These are phyloP conservation scores for Ascidia mentula DNA, from an alignment of 23 tunicate genomes.

Conservation along the genomic window DNA sequence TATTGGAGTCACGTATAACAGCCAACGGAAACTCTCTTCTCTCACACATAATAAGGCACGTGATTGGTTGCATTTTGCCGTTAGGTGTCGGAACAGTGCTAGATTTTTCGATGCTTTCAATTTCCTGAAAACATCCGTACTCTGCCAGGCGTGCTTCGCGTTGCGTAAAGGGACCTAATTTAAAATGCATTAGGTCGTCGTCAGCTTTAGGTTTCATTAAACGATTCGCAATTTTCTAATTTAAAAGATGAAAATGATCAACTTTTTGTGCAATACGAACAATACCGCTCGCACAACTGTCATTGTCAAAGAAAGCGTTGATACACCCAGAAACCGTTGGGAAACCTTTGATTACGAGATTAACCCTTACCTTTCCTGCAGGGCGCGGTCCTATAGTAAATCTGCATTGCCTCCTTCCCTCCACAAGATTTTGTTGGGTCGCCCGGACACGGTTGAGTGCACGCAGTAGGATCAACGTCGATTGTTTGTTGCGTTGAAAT, in stretches of 20 bases:
- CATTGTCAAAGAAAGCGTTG: too few species aligned
- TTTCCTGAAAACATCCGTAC: not conserved
- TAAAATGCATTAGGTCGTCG: too few species aligned
- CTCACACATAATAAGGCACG: not conserved
- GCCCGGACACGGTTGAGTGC: not conserved
- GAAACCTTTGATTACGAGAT: too few species aligned
- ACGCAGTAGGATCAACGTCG: not conserved
- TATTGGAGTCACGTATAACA: not conserved
- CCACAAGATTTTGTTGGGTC: not conserved
- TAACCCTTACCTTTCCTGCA: constrained; percentile 1
- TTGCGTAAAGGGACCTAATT: not conserved
- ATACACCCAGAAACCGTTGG: too few species aligned
- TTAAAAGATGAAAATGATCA: too few species aligned
- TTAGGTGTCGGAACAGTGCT: not conserved
- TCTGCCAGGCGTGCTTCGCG: not conserved
- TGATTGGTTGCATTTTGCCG: not conserved
- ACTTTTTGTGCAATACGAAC: too few species aligned
- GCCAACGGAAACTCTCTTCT: not conserved
- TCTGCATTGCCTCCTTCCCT: not conserved
- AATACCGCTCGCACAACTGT: too few species aligned
- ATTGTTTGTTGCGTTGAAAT: not conserved
- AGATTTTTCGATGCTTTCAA: not conserved
- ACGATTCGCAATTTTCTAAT: too few species aligned
- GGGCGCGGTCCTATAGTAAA: not conserved
- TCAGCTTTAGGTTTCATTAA: too few species aligned